Evolutionary conservation across 2,113 vertebrate genomes (phyloP).

Genomic region (Rhegmatorhina hoffmannsi): DNA sequence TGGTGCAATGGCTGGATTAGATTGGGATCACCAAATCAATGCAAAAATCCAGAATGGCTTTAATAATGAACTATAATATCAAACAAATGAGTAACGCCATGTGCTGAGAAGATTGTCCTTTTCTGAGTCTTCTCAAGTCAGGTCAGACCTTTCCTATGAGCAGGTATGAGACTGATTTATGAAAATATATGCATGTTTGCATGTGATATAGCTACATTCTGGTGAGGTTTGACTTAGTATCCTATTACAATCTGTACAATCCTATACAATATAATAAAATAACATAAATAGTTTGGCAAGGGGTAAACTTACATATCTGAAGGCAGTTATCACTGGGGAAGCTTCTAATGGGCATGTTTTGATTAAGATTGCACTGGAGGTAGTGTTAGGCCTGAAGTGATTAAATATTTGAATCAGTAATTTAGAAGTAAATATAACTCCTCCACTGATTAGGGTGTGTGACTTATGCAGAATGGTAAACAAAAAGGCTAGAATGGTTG

Average conservation of each 20-base stretch:
- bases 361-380: slow-evolving; percentile 24
- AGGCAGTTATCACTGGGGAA: not conserved
- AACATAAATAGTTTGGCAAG: not conserved
- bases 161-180: not conserved
- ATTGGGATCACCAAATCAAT: not conserved
- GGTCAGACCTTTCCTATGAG: not conserved
- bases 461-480: slow-evolving; percentile 37
- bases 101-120: not conserved
- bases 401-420: slow-evolving; percentile 52
- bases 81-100: not conserved
- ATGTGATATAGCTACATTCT: not conserved
- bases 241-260: not conserved
- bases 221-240: not conserved
- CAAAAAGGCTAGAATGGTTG: slow-evolving; percentile 5
- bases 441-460: slow-evolving; percentile 29
- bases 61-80: not conserved
- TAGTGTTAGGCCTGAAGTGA: slow-evolving; percentile 21
- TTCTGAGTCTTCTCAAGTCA: not conserved
- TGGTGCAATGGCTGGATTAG: not conserved
- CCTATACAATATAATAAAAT: not conserved
- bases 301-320: not conserved
- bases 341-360: slow-evolving; percentile 23
- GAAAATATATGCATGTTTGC: not conserved
- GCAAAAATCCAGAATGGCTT: not conserved
- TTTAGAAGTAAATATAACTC: slow-evolving; percentile 49